A percentile compares a stretch with the other conserved stretches of the same genome.
phyloP scores from a whole-genome alignment of 2,797 vertebrate species.

The Eurystomus glaucurus region DNA sequence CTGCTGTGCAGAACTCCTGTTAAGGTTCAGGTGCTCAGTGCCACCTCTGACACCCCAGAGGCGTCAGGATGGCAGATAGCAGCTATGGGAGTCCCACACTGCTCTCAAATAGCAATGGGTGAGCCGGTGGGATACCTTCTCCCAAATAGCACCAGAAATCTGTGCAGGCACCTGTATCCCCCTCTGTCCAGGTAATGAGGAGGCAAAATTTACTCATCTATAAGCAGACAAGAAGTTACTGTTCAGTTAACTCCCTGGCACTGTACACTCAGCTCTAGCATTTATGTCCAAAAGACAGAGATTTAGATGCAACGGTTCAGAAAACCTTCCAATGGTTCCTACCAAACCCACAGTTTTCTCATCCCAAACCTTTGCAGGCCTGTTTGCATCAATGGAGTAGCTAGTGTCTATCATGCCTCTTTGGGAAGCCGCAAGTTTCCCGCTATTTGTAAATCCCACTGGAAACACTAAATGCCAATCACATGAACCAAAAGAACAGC shows the following conservation, averaged over 20 bases:
- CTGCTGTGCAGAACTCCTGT: rapidly evolving
- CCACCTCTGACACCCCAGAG: background rate
- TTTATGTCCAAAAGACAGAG: background rate
- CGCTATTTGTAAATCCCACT: background rate
- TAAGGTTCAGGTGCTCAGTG: background rate
- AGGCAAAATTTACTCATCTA: background rate
- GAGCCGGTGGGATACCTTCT: background rate
- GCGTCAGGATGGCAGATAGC: background rate
- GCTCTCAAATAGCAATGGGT: background rate
- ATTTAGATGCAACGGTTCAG: background rate
- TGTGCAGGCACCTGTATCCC: background rate
- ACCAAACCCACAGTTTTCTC: background rate
- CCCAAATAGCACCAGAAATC: background rate
- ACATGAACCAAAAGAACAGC: background rate
- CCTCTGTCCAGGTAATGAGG: background rate
- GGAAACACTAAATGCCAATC: background rate
- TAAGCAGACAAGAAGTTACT: background rate
- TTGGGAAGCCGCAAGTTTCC: background rate
- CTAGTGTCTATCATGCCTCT: background rate
- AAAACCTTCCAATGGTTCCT: background rate
- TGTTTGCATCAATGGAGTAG: background rate
- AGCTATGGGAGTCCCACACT: background rate
- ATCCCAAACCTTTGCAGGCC: background rate
- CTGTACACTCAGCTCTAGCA: background rate
- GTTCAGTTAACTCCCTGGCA: background rate